A percentile compares a stretch with the other conserved stretches of the same genome.
Conservation (phyloP, 2,797 vertebrate species). For the Crocodylus rhombifer region DNA sequence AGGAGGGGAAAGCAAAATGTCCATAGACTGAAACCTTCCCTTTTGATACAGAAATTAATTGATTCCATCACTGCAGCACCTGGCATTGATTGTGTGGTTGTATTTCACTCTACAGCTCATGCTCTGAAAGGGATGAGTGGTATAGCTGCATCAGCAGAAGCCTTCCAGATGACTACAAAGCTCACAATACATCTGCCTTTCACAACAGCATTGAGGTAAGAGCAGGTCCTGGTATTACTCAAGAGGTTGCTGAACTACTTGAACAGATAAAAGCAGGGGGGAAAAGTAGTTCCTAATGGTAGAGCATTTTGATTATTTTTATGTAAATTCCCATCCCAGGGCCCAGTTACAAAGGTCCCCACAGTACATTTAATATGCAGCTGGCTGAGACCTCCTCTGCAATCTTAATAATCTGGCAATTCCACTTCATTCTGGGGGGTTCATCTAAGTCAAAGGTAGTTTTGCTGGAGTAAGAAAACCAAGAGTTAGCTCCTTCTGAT, state of each 20-base stretch:
- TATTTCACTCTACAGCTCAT: slow-evolving; percentile 85
- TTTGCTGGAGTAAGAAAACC: not conserved
- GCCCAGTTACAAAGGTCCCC: not conserved
- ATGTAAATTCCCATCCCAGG: slow-evolving; percentile 1
- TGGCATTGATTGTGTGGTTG: slow-evolving; percentile 23
- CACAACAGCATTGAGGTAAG: slow-evolving; percentile 83
- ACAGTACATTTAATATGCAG: not conserved
- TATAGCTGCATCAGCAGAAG: slow-evolving; percentile 90
- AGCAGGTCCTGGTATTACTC: not conserved
- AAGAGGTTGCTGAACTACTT: not conserved
- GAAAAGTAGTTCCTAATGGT: not conserved
- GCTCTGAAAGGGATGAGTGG: slow-evolving; percentile 94
- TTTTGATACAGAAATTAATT: not conserved
- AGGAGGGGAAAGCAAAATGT: not conserved
- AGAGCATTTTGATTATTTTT: not conserved
- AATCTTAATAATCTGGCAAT: not conserved
- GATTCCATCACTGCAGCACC: not conserved
- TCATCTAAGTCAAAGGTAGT: not conserved
- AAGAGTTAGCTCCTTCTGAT: not conserved
- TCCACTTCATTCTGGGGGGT: not conserved
- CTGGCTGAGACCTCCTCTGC: not conserved
- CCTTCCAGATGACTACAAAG: slow-evolving; percentile 83
- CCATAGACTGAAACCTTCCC: not conserved
- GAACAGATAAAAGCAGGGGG: not conserved
- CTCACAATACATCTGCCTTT: slow-evolving; percentile 77